Evolutionary conservation across 2,888 invertebrate species (phyloP).

Genomic region (Brenthis hecate): DNA sequence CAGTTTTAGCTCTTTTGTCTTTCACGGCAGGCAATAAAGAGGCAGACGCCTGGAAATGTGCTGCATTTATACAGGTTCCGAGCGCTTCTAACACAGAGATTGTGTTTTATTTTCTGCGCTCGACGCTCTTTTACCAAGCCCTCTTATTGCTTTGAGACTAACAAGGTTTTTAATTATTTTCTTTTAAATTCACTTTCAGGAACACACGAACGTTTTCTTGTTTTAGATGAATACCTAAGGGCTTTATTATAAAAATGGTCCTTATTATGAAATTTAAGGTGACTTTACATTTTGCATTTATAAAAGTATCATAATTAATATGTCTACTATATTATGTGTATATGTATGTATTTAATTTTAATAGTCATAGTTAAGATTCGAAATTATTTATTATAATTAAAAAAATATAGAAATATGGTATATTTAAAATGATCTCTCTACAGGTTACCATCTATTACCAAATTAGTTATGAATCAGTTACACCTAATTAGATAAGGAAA

Average conservation of each 20-base stretch:
- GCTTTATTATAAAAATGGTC: conserved; percentile 24
- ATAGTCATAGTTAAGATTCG: too few relatives aligned
- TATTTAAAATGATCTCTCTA: too few relatives aligned
- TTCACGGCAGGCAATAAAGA: conserved; percentile 72
- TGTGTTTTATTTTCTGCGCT: conserved; percentile 68
- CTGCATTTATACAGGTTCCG: conserved; percentile 73
- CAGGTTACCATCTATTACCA: too few relatives aligned
- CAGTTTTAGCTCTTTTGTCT: conserved; percentile 74
- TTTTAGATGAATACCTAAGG: conserved; percentile 31
- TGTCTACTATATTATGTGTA: too few relatives aligned
- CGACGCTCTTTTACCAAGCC: conserved; percentile 67
- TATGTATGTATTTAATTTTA: too few relatives aligned
- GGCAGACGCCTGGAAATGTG: conserved; percentile 73
- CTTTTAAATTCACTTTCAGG: conserved; percentile 74
- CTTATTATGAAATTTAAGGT: conserved; percentile 19
- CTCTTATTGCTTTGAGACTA: conserved; percentile 74
- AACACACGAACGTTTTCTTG: conserved; percentile 34
- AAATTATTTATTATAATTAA: too few relatives aligned
- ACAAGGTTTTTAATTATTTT: conserved; percentile 81
- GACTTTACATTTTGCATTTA: neutral
- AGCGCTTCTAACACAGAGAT: conserved; percentile 52
- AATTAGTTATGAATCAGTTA: too few relatives aligned
- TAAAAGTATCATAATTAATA: neutral
- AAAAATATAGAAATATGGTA: too few relatives aligned
- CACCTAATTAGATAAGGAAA: too few relatives aligned